Evolutionary conservation across 1,140 invertebrate species (phyloP).

Genomic region (Saccostrea glomerata): DNA sequence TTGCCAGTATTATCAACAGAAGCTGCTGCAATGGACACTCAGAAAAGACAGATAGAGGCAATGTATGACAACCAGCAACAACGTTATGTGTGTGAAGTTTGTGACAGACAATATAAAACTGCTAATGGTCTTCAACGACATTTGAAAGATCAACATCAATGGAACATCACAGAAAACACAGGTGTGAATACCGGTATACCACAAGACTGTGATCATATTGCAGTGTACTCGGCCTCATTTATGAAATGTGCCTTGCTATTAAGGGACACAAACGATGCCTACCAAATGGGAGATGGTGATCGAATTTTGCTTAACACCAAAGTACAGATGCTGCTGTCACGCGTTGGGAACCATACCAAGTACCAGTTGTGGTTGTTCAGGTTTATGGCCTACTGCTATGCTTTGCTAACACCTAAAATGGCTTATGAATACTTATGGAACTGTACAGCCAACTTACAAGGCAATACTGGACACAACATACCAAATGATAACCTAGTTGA

Average conservation of each 20-base stretch:
- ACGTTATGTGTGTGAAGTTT: slow-evolving; percentile 41
- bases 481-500: no score
- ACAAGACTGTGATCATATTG: background rate
- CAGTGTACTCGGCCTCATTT: slow-evolving; percentile 42
- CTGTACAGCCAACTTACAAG: no score
- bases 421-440: background rate
- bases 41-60: background rate
- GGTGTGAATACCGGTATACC: background rate
- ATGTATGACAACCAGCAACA: slow-evolving; percentile 21
- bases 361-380: slow-evolving; percentile 47
- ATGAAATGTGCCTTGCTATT: slow-evolving; percentile 52
- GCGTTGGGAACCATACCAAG: slow-evolving; percentile 43
- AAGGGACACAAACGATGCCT: slow-evolving; percentile 50
- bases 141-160: slow-evolving; percentile 18
- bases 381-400: background rate
- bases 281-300: slow-evolving; percentile 44
- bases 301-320: slow-evolving; percentile 40
- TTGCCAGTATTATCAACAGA: no score
- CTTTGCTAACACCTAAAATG: background rate
- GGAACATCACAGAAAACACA: slow-evolving; percentile 1
- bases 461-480: no score
- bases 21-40: no score
- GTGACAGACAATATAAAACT: slow-evolving; percentile 42
- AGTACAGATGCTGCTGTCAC: slow-evolving; percentile 45
- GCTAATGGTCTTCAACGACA: background rate